Conservation (phyloP, 23 tunicate species). For the Aplidium turbinatum region DNA sequence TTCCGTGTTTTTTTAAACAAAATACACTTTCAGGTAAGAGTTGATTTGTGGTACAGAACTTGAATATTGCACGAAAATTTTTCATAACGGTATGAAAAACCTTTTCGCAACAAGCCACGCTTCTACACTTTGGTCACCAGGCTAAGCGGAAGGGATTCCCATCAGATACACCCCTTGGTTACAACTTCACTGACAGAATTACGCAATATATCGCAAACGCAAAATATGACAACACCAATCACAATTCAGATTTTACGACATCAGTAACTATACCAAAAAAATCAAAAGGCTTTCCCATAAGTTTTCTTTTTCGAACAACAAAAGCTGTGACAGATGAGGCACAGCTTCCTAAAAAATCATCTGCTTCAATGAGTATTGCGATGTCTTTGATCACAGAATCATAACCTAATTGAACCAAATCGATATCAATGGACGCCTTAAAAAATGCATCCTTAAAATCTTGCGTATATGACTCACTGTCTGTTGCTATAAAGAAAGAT, state of each 20-base stretch:
- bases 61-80: too few relatives aligned
- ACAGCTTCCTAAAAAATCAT: conserved; percentile 81
- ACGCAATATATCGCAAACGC: too few relatives aligned
- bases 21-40: too few relatives aligned
- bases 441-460: conserved; percentile 31
- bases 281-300: conserved; percentile 27
- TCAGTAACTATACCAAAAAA: conserved; percentile 48
- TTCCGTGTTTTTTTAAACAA: too few relatives aligned
- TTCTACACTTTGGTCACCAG: too few relatives aligned
- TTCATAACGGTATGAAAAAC: too few relatives aligned
- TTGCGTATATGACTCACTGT: conserved; percentile 16
- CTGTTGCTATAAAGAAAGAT: conserved; percentile 73
- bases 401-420: conserved; percentile 37
- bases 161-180: too few relatives aligned
- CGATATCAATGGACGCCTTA: conserved; percentile 14
- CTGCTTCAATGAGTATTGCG: conserved; percentile 72
- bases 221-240: too few relatives aligned
- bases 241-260: conserved; percentile 13
- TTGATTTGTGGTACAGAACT: too few relatives aligned
- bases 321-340: conserved; percentile 81
- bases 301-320: conserved; percentile 62
- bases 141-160: too few relatives aligned
- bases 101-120: too few relatives aligned
- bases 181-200: too few relatives aligned
- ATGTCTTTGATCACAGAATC: conserved; percentile 51